Evolutionary conservation across 2,113 vertebrate genomes (phyloP).

Genomic region (Pitta sordida): DNA sequence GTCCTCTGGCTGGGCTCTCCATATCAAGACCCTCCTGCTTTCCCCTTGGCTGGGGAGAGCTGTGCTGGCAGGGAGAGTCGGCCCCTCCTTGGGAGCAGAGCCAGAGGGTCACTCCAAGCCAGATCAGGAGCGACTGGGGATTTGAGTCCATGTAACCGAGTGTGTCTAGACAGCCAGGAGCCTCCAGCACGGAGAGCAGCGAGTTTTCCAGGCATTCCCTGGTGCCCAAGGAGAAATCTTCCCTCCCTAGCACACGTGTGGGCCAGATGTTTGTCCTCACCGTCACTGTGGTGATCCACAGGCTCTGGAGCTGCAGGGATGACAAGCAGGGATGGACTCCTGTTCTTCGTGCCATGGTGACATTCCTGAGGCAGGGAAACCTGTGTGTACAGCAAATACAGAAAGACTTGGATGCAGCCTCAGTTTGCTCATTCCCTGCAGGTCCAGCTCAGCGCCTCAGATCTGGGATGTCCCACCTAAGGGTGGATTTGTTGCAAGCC

Average conservation of each 20-base stretch:
- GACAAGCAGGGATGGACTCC: neutral
- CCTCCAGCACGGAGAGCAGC: neutral
- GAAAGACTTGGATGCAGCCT: neutral
- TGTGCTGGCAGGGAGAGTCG: neutral
- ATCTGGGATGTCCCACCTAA: neutral
- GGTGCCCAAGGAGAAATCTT: neutral
- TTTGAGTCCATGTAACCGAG: neutral
- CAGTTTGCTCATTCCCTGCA: accelerated
- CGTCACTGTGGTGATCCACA: accelerated
- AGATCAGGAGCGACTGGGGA: neutral
- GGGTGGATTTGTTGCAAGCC: neutral
- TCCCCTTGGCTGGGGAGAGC: neutral
- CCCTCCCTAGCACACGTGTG: neutral
- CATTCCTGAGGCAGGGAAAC: neutral
- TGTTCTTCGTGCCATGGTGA: neutral
- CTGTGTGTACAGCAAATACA: accelerated
- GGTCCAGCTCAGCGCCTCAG: neutral
- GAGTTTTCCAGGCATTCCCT: neutral
- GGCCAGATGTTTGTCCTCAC: neutral
- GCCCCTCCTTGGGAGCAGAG: neutral
- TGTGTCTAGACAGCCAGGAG: neutral
- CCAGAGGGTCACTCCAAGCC: neutral
- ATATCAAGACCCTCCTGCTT: neutral
- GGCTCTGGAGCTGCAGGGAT: accelerated
- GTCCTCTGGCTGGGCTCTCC: neutral